Base-by-base conservation (phyloP, 2,888 invertebrate genomes). In the Nesidiocoris tenuis region DNA sequence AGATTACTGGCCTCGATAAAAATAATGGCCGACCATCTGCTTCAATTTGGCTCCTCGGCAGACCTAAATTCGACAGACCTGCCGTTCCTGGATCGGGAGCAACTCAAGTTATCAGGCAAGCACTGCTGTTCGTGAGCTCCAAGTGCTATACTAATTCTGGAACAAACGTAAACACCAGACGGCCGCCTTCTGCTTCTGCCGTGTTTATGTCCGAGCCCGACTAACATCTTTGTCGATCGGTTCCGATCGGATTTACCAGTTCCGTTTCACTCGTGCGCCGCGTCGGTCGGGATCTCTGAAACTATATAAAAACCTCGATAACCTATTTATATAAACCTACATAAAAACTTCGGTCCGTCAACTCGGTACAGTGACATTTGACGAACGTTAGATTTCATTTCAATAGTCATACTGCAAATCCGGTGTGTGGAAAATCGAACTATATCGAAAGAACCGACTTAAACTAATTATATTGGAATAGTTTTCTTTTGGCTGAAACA, bases 141-240 rank as follows among this genome's bases (percentile, higher is more conserved):
- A 39, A 39, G 39, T 39, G 39, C 39, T 39, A 17, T 17, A 65
- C 65, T 65, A 65, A 65, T 65, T 65, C 39, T 65, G 65, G 65
- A 39, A 23, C 65, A 16, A 9, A 23, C 24, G 65, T 65, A 65
- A 65, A 65, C 65, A 65, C 65, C 65, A 65, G 65, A 65, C 65
- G 25, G 23, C 39, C 39, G 39, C 39, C 39, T 39, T 39, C 39
- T 39, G 39, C 39, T 39, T 39, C 39, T 39, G 39, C 39, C 39
- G 39, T 39, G 39, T 39, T 39, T 39, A 39, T 39, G 39, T 39
- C 39, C 39, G 39, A 39, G 39, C 12, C 39, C 39, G 39, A 39
- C 39, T 39, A 39, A 39, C 39, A 39, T 39, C 39, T 39, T 12
- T 7, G 39, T 39, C 39, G 39, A 39, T 39, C 39, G 39, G 39